Percentiles rank a stretch among this genome's conserved stretches.
Conservation (phyloP, 2,888 invertebrate species). For the Mactromeris polynyma region DNA sequence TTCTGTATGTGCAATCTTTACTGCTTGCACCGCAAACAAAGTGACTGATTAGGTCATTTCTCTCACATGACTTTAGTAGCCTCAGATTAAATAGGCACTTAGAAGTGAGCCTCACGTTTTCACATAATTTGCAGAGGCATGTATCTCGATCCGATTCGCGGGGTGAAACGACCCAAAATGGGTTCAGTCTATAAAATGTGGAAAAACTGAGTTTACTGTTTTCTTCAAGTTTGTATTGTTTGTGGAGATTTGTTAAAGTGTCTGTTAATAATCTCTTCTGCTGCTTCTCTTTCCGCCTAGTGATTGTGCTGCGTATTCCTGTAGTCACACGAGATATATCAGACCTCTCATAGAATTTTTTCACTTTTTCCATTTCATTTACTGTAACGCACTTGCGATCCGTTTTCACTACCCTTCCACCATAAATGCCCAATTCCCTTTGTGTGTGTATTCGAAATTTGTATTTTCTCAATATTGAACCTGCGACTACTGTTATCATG, state of each 20-base stretch:
- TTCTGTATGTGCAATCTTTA: conserved; percentile 36
- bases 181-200: conserved; percentile 26
- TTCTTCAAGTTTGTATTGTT: not conserved
- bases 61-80: conserved; percentile 2
- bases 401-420: too few species aligned
- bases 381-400: too few species aligned
- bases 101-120: conserved; percentile 32
- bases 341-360: too few species aligned
- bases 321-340: conserved; percentile 52
- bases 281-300: conserved; percentile 55
- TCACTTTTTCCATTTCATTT: too few species aligned
- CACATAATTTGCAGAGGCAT: conserved; percentile 32
- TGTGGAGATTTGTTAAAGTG: conserved; percentile 37
- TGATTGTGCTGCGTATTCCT: conserved; percentile 63
- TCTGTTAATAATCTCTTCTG: conserved; percentile 66
- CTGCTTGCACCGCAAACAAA: conserved; percentile 9
- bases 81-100: not conserved
- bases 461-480: too few species aligned
- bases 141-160: conserved; percentile 33
- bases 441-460: too few species aligned
- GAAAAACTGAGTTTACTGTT: not conserved
- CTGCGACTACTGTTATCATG: too few species aligned
- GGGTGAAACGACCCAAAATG: conserved; percentile 34
- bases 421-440: too few species aligned
- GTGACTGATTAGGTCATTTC: conserved; percentile 19